Percentiles rank a stretch among this genome's conserved stretches.
Evolutionary conservation across 1,140 invertebrate genomes (phyloP).

Genomic region (Tetranychus cinnabarinus): DNA sequence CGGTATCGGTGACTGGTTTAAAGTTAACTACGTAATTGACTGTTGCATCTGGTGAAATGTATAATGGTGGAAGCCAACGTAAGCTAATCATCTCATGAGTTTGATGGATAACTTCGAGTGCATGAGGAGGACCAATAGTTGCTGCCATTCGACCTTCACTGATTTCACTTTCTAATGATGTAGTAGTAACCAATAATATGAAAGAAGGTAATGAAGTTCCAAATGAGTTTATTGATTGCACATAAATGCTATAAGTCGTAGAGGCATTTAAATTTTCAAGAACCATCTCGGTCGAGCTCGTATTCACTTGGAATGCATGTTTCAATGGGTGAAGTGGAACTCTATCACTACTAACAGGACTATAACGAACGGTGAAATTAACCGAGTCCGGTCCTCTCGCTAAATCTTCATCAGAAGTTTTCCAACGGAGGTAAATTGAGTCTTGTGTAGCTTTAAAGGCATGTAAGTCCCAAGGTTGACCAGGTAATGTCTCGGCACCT

Average conservation of each 20-base stretch:
- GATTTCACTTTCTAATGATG: background rate
- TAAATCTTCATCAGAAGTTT: constrained; percentile 34
- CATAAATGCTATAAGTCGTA: constrained; percentile 45
- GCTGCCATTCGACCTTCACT: constrained; percentile 2
- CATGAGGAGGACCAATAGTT: constrained; percentile 48
- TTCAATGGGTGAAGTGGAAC: constrained; percentile 13
- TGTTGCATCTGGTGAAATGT: background rate
- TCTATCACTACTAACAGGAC: background rate
- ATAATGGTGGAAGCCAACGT: background rate
- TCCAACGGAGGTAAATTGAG: constrained; percentile 40
- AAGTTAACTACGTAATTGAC: background rate
- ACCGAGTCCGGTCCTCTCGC: constrained; percentile 25
- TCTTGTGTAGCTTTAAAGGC: constrained; percentile 33
- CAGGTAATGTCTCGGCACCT: constrained; percentile 45
- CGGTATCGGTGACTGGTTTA: background rate
- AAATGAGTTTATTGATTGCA: constrained; percentile 40
- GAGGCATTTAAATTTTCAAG: constrained; percentile 31
- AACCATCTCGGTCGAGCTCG: constrained; percentile 31
- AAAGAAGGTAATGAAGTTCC: constrained; percentile 52
- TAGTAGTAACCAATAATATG: constrained; percentile 42
- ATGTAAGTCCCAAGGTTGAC: constrained; percentile 43
- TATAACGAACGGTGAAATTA: constrained; percentile 43
- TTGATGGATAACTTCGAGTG: constrained; percentile 41
- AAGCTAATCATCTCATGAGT: constrained; percentile 14
- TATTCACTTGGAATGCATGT: constrained; percentile 25